Conservation (phyloP, 2,797 vertebrate species). For the Spinus pinus region DNA sequence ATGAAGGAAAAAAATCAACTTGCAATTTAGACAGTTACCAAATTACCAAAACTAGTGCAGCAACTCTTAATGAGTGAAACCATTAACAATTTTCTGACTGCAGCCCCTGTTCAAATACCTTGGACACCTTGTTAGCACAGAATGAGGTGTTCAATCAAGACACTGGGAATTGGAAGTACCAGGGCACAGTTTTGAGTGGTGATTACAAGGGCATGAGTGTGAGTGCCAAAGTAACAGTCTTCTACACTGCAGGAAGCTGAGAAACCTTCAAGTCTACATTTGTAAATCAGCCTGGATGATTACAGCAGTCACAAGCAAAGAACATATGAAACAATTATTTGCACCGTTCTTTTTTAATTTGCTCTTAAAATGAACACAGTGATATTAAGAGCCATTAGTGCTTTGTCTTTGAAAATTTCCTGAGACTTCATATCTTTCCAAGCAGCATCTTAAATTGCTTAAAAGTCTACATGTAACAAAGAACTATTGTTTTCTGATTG, state of each 20-base stretch:
- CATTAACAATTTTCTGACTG: slow-evolving; percentile 87
- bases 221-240: slow-evolving; percentile 93
- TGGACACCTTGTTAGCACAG: slow-evolving; percentile 96
- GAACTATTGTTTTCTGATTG: slow-evolving; percentile 38
- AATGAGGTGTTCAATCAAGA: slow-evolving; percentile 99
- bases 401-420: slow-evolving; percentile 73
- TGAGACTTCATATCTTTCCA: slow-evolving; percentile 51
- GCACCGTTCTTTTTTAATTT: slow-evolving; percentile 83
- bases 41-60: slow-evolving; percentile 82
- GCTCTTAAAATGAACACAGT: slow-evolving; percentile 75
- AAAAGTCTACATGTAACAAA: slow-evolving; percentile 43
- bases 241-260: slow-evolving; percentile 96
- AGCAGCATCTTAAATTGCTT: slow-evolving; percentile 34
- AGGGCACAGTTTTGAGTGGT: slow-evolving; percentile 93
- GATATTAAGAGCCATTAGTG: slow-evolving; percentile 66
- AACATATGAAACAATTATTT: slow-evolving; percentile 98
- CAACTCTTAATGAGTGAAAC: slow-evolving; percentile 91
- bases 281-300: slow-evolving; percentile 99
- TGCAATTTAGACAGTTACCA: slow-evolving; percentile 77
- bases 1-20: slow-evolving; percentile 76
- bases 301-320: slow-evolving; percentile 90
- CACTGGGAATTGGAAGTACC: slow-evolving; percentile 89
- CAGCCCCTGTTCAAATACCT: slow-evolving; percentile 89
- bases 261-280: slow-evolving; percentile 99
- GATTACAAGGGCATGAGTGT: slow-evolving; percentile 95